phyloP scores from a whole-genome alignment of 2,888 invertebrate species.

The Marasmarcha lunaedactyla region DNA sequence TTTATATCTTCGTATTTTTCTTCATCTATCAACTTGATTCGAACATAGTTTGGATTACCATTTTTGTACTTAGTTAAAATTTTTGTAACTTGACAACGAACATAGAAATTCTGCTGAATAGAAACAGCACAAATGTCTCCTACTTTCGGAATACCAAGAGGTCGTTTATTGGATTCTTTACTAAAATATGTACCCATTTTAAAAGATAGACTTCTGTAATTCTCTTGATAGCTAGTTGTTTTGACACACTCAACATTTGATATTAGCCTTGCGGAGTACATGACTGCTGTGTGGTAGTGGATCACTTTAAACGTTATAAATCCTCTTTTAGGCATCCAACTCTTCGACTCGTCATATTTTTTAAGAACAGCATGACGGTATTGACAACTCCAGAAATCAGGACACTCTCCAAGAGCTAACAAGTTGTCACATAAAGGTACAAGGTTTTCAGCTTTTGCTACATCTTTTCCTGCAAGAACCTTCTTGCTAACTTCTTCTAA shows the following conservation, averaged over 20 bases:
- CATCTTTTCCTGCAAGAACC: constrained; percentile 44
- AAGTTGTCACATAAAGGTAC: constrained; percentile 71
- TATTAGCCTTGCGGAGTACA: constrained; percentile 70
- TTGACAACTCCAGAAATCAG: constrained; percentile 62
- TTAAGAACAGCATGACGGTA: constrained; percentile 73
- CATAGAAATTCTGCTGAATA: constrained; percentile 51
- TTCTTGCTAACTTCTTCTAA: constrained; percentile 35
- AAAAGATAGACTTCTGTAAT: constrained; percentile 34
- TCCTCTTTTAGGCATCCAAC: constrained; percentile 65
- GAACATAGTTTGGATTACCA: constrained; percentile 33
- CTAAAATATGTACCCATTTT: constrained; percentile 49
- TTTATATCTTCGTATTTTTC: constrained; percentile 52
- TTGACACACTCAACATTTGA: constrained; percentile 23
- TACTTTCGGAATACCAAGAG: constrained; percentile 45
- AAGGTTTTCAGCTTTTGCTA: constrained; percentile 39
- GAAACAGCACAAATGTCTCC: constrained; percentile 72
- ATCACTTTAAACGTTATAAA: constrained; percentile 69
- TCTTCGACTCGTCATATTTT: constrained; percentile 58
- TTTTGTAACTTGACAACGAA: constrained; percentile 68
- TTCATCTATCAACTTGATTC: constrained; percentile 72
- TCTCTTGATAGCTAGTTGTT: constrained; percentile 34
- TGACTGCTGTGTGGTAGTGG: constrained; percentile 70
- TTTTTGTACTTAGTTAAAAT: constrained; percentile 34
- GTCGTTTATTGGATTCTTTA: constrained; percentile 35
- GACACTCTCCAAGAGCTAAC: constrained; percentile 75